These are phyloP conservation scores for Erythrocercus mccallii DNA, from an alignment of 2,113 vertebrate genomes.

Conservation along the genomic window DNA sequence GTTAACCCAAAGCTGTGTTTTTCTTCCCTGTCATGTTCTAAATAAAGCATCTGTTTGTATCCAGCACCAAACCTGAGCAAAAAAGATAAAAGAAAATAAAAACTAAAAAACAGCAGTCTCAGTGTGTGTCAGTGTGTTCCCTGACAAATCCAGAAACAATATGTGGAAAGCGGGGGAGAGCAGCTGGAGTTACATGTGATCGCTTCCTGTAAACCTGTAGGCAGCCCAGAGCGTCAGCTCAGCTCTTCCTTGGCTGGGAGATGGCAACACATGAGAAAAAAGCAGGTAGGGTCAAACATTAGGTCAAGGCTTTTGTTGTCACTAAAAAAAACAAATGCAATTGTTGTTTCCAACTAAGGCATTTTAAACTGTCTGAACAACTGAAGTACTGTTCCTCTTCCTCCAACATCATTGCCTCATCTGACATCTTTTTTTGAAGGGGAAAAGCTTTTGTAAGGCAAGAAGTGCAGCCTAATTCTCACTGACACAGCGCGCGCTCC, in stretches of 20 bases:
- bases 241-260: background rate
- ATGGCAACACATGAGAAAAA: background rate
- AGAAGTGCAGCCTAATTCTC: background rate
- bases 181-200: slow-evolving; percentile 4
- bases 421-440: background rate
- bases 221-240: background rate
- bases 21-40: slow-evolving; percentile 62
- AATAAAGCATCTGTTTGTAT: slow-evolving; percentile 69
- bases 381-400: background rate
- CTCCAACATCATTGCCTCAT: background rate
- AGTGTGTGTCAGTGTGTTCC: slow-evolving; percentile 29
- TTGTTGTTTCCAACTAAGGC: slow-evolving; percentile 10
- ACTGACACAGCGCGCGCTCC: background rate
- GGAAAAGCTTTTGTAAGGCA: background rate
- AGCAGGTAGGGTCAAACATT: background rate
- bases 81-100: background rate
- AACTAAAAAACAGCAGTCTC: background rate
- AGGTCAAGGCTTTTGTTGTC: slow-evolving; percentile 65
- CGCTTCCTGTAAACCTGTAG: slow-evolving; percentile 51
- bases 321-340: slow-evolving; percentile 69
- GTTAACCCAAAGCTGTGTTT: slow-evolving; percentile 63
- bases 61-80: slow-evolving; percentile 44
- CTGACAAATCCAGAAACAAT: slow-evolving; percentile 68
- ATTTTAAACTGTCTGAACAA: slow-evolving; percentile 6
- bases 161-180: slow-evolving; percentile 58